Percentiles rank a stretch among this genome's conserved stretches.
Evolutionary conservation across 2,113 vertebrate species (phyloP).

Genomic region (Petroica traversi): DNA sequence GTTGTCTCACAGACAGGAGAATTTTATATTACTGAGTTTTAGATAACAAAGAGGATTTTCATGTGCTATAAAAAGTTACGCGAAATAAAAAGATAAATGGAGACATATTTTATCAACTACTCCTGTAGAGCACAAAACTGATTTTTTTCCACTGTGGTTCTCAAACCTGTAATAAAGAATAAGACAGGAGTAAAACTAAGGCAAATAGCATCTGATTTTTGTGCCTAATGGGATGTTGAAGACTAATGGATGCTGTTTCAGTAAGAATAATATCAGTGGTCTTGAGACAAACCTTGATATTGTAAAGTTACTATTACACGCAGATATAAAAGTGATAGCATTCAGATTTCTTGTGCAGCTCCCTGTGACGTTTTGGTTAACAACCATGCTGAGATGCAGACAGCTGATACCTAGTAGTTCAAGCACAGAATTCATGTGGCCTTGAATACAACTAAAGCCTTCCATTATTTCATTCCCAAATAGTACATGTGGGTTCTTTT

Average conservation of each 20-base stretch:
- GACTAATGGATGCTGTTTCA: not conserved
- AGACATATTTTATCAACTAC: not conserved
- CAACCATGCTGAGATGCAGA: not conserved
- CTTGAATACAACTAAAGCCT: not conserved
- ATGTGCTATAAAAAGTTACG: not conserved
- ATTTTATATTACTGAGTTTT: not conserved
- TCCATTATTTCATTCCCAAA: not conserved
- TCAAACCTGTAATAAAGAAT: not conserved
- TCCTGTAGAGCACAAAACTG: not conserved
- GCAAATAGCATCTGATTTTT: not conserved
- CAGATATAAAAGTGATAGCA: not conserved
- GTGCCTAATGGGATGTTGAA: not conserved
- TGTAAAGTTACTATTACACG: not conserved
- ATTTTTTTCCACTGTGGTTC: not conserved
- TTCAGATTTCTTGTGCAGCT: not conserved
- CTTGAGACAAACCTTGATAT: not conserved
- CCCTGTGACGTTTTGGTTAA: accelerated
- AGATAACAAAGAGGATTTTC: not conserved
- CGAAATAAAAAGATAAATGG: not conserved
- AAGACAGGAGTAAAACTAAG: not conserved
- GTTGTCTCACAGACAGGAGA: not conserved
- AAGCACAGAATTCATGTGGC: not conserved
- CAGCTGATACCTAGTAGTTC: not conserved
- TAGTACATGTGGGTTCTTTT: not conserved
- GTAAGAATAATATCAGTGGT: not conserved